Evolutionary conservation across 1,140 invertebrate species (phyloP).

Genomic region (Magallana ariakensis): DNA sequence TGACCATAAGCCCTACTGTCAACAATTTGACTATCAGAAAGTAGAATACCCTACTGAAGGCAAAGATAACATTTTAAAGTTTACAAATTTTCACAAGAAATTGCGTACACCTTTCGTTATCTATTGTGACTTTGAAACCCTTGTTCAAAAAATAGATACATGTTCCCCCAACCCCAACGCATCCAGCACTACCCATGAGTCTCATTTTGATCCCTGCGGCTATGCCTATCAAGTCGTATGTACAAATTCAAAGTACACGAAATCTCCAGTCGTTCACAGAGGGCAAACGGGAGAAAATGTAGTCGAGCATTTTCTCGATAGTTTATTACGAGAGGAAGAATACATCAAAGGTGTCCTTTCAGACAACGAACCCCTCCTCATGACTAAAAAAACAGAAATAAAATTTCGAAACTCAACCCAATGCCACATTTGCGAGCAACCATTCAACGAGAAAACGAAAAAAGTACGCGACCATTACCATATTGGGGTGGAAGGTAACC

Average conservation of each 20-base stretch:
- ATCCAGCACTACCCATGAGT: slow-evolving; percentile 34
- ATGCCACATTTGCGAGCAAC: slow-evolving; percentile 45
- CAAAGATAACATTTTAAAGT: slow-evolving; percentile 45
- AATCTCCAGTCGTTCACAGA: slow-evolving; percentile 29
- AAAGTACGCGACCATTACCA: slow-evolving; percentile 47
- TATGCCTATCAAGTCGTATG: slow-evolving; percentile 47
- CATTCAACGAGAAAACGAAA: slow-evolving; percentile 21
- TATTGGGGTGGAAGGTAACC: slow-evolving; percentile 45
- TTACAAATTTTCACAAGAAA: slow-evolving; percentile 43
- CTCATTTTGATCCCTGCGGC: slow-evolving; percentile 29
- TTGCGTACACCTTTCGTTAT: slow-evolving; percentile 50
- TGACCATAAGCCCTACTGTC: slow-evolving; percentile 39
- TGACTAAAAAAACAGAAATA: slow-evolving; percentile 2
- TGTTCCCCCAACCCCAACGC: slow-evolving; percentile 10
- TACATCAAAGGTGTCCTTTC: slow-evolving; percentile 39
- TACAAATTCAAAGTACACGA: slow-evolving; percentile 38
- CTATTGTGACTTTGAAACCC: slow-evolving; percentile 51
- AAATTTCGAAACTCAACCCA: slow-evolving; percentile 20
- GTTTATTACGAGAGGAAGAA: slow-evolving; percentile 43
- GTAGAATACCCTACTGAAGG: slow-evolving; percentile 48
- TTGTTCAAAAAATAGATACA: slow-evolving; percentile 30
- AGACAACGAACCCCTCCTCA: slow-evolving; percentile 20
- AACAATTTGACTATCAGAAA: slow-evolving; percentile 34
- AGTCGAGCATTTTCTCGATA: slow-evolving; percentile 40
- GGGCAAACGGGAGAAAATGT: slow-evolving; percentile 43